Evolutionary conservation across 2,113 vertebrate genomes (phyloP), one percentile per base, ranked within the genome.

Genomic region (Oryzias celebensis): DNA sequence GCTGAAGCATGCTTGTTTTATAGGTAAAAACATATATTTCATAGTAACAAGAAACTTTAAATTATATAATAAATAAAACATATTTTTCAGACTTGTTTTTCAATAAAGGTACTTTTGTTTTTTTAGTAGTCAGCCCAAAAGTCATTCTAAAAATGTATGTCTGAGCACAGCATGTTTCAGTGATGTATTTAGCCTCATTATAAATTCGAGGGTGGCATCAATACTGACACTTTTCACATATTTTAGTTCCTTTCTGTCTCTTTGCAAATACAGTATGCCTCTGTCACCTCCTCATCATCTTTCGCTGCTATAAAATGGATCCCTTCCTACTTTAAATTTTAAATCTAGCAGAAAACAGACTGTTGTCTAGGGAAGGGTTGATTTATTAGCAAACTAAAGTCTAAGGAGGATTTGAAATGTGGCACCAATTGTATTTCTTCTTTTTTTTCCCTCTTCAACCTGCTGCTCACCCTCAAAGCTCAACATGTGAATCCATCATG

Each of bases 241-340:
- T 54, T 65, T 70, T 20, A 67, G 24, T 65, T 81, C 22, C 65
- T 80, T 82, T 58, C 62, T 75, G 60, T 81, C 54, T 61, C 71
- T 36, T 68, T 55, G 56, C 64, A 70, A 65, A 82, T 71, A 20
- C 20, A 20, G 20, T 20, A 70, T 17, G 28, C 48, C 42, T 62
- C 56, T 42, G 68, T 62, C 26, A 20, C 62, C 48, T 73, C 58
- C 51, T 75, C 70, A 75, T 82, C 75, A 58, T 79, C 69, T 82
- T 77, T 78, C 77, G 62, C 69, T 76, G 73, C 77, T 79, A 77
- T 76, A 56, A 78, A 88, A 87, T 77, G 58, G 75, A 64, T 79
- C 75, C 82, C 82, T 79, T 60, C 78, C 75, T 73, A 78, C 73
- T 85, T 86, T 80, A 75, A 68, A 81, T 65, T 85, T 86, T 80